phyloP scores from a whole-genome alignment of 1,140 invertebrate species.

The Epicauta chinensis region DNA sequence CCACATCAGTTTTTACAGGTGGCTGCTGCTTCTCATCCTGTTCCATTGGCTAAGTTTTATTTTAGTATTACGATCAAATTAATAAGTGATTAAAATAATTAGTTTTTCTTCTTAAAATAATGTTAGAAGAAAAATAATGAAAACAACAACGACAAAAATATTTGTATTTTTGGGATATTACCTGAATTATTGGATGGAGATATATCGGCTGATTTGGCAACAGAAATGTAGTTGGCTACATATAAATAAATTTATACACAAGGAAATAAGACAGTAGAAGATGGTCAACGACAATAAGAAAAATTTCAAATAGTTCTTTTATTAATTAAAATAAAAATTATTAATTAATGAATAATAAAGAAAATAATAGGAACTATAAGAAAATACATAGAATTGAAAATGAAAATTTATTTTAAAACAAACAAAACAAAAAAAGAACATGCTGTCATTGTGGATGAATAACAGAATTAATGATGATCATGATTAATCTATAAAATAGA shows the following conservation, averaged over 20 bases:
- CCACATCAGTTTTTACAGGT: neutral
- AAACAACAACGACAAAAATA: neutral
- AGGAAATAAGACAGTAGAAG: slow-evolving; percentile 6
- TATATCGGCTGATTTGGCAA: slow-evolving; percentile 26
- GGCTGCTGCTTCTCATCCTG: slow-evolving; percentile 14
- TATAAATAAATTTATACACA: slow-evolving; percentile 10
- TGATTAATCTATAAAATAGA: too few species aligned
- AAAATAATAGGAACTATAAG: slow-evolving; percentile 1
- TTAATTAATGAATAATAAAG: neutral
- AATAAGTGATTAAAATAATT: too few species aligned
- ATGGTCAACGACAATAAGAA: slow-evolving; percentile 2
- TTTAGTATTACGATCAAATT: neutral
- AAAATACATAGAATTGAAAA: neutral
- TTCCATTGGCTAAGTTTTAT: slow-evolving; percentile 31
- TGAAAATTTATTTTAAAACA: slow-evolving; percentile 1
- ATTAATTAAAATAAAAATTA: neutral
- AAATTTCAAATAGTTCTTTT: neutral
- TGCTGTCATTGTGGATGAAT: too few species aligned
- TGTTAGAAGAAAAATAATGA: neutral
- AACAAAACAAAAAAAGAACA: too few species aligned
- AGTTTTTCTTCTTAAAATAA: too few species aligned
- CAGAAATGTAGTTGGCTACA: slow-evolving; percentile 23
- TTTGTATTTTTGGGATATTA: slow-evolving; percentile 35
- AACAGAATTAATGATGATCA: too few species aligned
- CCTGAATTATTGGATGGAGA: slow-evolving; percentile 26